A percentile compares a stretch with the other conserved stretches of the same genome.
Evolutionary conservation across 2,888 invertebrate species (phyloP).

Genomic region (Cerastis leucographa): DNA sequence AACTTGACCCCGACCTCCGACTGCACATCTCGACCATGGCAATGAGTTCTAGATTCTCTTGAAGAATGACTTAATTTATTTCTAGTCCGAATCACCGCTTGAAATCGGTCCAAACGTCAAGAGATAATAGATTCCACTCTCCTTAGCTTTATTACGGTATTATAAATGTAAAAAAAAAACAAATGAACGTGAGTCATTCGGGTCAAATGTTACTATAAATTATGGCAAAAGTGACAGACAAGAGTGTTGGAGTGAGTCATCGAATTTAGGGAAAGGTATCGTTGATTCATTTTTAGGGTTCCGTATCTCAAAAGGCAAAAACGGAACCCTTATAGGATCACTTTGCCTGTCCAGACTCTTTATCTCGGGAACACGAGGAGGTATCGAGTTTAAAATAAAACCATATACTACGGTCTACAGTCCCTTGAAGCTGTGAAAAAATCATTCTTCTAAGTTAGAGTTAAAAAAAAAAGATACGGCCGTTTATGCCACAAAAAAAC

Average conservation of each 20-base stretch:
- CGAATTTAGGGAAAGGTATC: conserved; percentile 18
- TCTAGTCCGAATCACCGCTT: conserved; percentile 19
- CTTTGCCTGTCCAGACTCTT: too few species aligned
- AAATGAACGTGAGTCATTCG: conserved; percentile 53
- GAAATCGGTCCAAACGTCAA: conserved; percentile 17
- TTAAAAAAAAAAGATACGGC: too few species aligned
- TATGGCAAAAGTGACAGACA: conserved; percentile 26
- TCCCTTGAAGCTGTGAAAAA: too few species aligned
- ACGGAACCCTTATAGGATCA: too few species aligned
- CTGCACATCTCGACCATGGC: background rate
- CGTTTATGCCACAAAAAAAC: too few species aligned
- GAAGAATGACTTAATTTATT: conserved; percentile 11
- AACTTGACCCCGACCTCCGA: conserved; percentile 21
- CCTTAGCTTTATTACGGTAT: conserved; percentile 43
- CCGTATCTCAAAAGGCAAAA: too few species aligned
- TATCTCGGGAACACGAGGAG: too few species aligned
- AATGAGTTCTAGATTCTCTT: conserved; percentile 1
- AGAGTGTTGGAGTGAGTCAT: conserved; percentile 48
- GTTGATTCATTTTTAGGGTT: conserved; percentile 6
- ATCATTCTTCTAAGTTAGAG: too few species aligned
- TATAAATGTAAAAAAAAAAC: conserved; percentile 43
- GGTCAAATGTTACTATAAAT: conserved; percentile 60
- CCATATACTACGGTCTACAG: too few species aligned
- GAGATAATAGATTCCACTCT: conserved; percentile 36
- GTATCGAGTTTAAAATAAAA: too few species aligned